Conservation (phyloP, 2,888 invertebrate species). For the Acanthosepion lycidas region DNA sequence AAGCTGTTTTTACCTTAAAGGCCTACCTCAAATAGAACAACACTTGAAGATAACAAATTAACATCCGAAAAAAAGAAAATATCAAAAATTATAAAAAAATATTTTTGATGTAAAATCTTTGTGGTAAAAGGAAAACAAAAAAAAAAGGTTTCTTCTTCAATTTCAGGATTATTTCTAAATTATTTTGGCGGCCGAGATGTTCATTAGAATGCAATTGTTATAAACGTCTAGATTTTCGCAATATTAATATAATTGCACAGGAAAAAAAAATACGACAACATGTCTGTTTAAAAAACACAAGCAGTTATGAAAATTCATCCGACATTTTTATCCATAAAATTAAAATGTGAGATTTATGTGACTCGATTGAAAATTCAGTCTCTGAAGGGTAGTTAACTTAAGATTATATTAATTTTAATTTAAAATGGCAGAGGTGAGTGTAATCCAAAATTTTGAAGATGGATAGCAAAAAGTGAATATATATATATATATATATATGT, state of each 20-base stretch:
- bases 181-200: background rate
- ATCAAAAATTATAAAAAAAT: background rate
- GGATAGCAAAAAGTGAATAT: too few species aligned
- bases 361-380: too few species aligned
- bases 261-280: background rate
- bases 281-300: too few species aligned
- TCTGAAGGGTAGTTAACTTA: too few species aligned
- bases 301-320: too few species aligned
- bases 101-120: background rate
- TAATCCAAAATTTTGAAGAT: too few species aligned
- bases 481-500: too few species aligned
- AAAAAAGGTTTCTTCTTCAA: background rate
- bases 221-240: background rate
- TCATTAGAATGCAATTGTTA: background rate
- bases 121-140: background rate
- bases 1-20: slow-evolving; percentile 5
- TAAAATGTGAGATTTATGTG: too few species aligned
- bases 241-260: background rate
- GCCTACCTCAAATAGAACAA: background rate
- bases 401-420: too few species aligned
- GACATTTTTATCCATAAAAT: too few species aligned
- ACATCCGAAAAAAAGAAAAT: background rate
- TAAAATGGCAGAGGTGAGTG: too few species aligned
- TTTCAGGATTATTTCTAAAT: background rate
- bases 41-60: background rate